Evolutionary conservation across 2,797 vertebrate species (phyloP), one percentile per base, ranked within the genome.

Genomic region (Petrocephalus schoutedeni): DNA sequence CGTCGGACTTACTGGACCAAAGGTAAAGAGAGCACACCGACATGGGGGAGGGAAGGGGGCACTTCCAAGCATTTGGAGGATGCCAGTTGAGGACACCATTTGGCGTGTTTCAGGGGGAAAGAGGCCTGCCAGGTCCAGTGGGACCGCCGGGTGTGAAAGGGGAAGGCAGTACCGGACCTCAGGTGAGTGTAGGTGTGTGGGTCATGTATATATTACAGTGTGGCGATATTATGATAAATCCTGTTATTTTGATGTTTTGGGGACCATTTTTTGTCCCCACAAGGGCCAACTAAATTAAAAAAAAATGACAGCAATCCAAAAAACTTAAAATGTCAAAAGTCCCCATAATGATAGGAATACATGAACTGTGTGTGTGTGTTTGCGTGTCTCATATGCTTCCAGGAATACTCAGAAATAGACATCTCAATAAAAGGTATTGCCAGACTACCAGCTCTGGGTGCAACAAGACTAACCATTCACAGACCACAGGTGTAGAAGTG

Each of bases 131-230:
- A 16, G 97, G 97, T 87, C 94, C 90, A 23, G 86, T 92, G 7
- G 97, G 97, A 0, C 92, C 93, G 49, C 90, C 89, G 12, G 97
- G 97, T 86, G 71, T 84, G 28, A 97, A 96, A 90, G 97, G 97
- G 0, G 95, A 97, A 1, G 93, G 96, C n/a, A 89, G 93, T 53
- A 95, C 95, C 59, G 97, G 97, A 87, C 93, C 95, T 90, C 90
- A 93, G 91, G 97, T 97, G 14, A n/a, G 85, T 61, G 58, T 64
- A 9, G 2, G 85, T 67, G 28, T 67, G 21, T 64, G 64, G 23
- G 21, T 64, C 7, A 61, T 23, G 59, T 64, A 64, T 64, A 28
- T 28, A 28, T 32, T 67, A 67, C 61, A 67, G 12, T 67, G 61
- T 21, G 23, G 9, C 9, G 10, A 64, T 10, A 64, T 0, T 59